Base-by-base conservation (phyloP, 2,888 invertebrate genomes). In the Sclerodermus sp. region DNA sequence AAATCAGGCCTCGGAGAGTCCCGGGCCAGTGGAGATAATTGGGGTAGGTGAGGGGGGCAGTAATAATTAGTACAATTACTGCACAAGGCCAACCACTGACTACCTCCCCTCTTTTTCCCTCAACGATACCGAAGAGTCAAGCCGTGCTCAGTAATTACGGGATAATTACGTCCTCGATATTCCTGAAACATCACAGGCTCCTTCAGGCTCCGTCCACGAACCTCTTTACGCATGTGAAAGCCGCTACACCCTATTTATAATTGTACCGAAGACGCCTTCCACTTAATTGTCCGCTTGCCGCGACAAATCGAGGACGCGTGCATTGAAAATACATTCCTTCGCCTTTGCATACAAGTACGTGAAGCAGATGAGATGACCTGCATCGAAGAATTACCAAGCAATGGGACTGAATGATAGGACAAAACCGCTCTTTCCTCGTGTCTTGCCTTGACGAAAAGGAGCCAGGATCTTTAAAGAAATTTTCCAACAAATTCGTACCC, bases 21-120 rank as follows among this genome's bases (percentile, higher is more conserved):
- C 46, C 42, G 49, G 39, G 46, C 45, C 44, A 46, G 42, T 32
- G 48, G 32, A 44, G 45, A 29, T 29, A 40, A 42, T 54, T 49
- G 53, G 55, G 50, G 50, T 53, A 55, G 51, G 52, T 45, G 48
- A 55, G 51, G 56, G 53, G 55, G 51, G 58, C 66, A 60, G 70
- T 71, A 76, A 76, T 76, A 76, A 76, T 76, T 76, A 76, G 75
- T 74, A 74, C 75, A 75, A 76, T 76, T 75, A 76, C 74, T 64
- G 70, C 64, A 65, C 75, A 76, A 76, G 75, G 74, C 73, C 74
- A 71, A 74, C 73, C 71, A 70, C 67, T 66, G 64, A 59, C 66
- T 62, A 59, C 58, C 56, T 59, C 57, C 65, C 58, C 42, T 51
- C 36, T 36, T 46, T 18, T 38, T 39, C 15, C 46, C 18, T 36